phyloP scores from a whole-genome alignment of 1,140 invertebrate genomes.

The Zaprionus ghesquierei region DNA sequence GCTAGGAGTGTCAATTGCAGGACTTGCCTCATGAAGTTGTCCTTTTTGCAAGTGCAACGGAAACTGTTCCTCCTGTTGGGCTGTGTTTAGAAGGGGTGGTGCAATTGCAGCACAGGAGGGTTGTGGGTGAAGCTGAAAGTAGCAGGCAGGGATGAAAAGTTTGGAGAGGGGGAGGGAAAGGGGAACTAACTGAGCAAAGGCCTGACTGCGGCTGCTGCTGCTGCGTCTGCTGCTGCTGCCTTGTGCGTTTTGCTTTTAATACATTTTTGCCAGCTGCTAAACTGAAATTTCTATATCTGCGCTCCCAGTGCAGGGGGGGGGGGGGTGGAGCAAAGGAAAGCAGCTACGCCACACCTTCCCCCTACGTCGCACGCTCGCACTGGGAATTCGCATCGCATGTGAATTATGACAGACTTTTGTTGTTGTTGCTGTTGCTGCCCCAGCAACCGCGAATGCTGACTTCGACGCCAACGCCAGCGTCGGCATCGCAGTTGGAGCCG shows the following conservation, averaged over 20 bases:
- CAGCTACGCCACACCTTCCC: not conserved
- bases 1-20: too few relatives aligned
- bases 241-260: conserved; percentile 73
- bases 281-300: conserved; percentile 67
- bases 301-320: not conserved
- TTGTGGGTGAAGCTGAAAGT: not conserved
- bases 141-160: not conserved
- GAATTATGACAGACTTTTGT: conserved; percentile 80
- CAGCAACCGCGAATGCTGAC: conserved; percentile 50
- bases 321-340: not conserved
- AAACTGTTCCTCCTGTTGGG: not conserved
- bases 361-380: not conserved
- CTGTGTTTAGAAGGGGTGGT: not conserved
- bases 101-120: not conserved
- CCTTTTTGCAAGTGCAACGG: not conserved
- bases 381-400: conserved; percentile 56
- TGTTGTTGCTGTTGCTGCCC: conserved; percentile 52
- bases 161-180: not conserved
- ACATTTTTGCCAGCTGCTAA: conserved; percentile 71
- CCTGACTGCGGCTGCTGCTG: conserved; percentile 1
- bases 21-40: not conserved
- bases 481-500: conserved; percentile 25
- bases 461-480: conserved; percentile 5
- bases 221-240: conserved; percentile 27
- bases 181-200: not conserved